A percentile compares a stretch with the other conserved stretches of the same genome.
phyloP scores from a whole-genome alignment of 2,113 vertebrate genomes.

The Bubalus kerabau region DNA sequence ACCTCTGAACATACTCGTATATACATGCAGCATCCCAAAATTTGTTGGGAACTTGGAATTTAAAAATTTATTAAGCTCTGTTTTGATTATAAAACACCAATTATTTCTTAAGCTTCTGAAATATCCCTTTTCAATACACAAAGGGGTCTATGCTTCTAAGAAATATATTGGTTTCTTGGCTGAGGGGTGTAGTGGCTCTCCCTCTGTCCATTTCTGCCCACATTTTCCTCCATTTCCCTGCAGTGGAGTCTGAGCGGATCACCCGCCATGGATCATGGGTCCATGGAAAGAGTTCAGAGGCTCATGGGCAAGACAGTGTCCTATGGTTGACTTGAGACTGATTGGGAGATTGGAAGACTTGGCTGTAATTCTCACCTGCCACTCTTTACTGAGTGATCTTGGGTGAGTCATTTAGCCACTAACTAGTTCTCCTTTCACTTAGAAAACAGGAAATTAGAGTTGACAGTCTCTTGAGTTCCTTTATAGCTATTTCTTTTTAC shows the following conservation, averaged over 20 bases:
- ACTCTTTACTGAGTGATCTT: not conserved
- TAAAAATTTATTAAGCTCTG: not conserved
- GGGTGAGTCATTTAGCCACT: not conserved
- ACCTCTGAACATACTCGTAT: constrained; percentile 57
- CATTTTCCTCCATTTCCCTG: not conserved
- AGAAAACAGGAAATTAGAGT: not conserved
- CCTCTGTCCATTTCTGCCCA: not conserved
- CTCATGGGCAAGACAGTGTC: not conserved
- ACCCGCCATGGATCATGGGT: not conserved
- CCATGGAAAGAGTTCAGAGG: not conserved
- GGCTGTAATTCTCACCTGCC: not conserved
- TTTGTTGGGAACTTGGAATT: constrained; percentile 29
- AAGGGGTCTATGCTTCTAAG: not conserved
- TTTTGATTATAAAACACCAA: constrained; percentile 30
- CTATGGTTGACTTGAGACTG: not conserved
- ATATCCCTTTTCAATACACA: not conserved
- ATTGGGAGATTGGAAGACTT: not conserved
- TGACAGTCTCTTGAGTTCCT: not conserved
- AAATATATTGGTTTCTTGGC: not conserved
- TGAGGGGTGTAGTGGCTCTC: not conserved
- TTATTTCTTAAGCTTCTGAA: constrained; percentile 29
- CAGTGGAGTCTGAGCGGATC: not conserved
- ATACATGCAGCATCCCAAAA: constrained; percentile 21
- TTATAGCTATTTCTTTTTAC: not conserved
- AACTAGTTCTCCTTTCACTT: not conserved